Evolutionary conservation across 2,888 invertebrate species (phyloP).

Genomic region (Pseudeuparius sepicola): DNA sequence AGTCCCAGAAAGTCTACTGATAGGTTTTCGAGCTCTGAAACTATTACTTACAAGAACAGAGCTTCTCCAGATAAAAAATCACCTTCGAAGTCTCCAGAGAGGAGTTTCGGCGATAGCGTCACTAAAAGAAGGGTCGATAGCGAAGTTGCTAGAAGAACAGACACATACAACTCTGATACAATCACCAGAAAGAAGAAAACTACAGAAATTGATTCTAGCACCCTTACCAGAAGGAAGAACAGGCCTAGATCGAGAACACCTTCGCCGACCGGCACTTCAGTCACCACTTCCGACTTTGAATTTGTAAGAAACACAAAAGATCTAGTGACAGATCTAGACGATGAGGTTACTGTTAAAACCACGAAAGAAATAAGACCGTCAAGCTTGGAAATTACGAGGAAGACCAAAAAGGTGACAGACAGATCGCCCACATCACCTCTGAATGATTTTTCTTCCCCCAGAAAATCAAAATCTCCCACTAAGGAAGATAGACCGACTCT

Average conservation of each 20-base stretch:
- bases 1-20: conserved; percentile 27
- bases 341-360: conserved; percentile 22
- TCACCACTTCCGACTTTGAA: conserved; percentile 48
- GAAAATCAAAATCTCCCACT: conserved; percentile 20
- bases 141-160: conserved; percentile 12
- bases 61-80: conserved; percentile 16
- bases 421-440: conserved; percentile 33
- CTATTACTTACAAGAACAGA: conserved; percentile 24
- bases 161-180: conserved; percentile 23
- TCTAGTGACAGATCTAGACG: conserved; percentile 34
- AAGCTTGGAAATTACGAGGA: conserved; percentile 27
- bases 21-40: conserved; percentile 28
- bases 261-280: conserved; percentile 29
- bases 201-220: conserved; percentile 22
- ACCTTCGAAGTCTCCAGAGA: conserved; percentile 16
- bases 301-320: conserved; percentile 30
- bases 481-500: conserved; percentile 39
- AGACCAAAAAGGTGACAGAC: conserved; percentile 30
- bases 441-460: conserved; percentile 17
- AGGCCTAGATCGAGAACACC: conserved; percentile 28
- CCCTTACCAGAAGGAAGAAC: conserved; percentile 28
- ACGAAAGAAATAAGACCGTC: conserved; percentile 24
- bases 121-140: conserved; percentile 11
- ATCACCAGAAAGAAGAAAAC: conserved; percentile 22
- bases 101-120: conserved; percentile 3